Conservation (phyloP, 2,888 invertebrate genomes). For the Xanthia togata region DNA sequence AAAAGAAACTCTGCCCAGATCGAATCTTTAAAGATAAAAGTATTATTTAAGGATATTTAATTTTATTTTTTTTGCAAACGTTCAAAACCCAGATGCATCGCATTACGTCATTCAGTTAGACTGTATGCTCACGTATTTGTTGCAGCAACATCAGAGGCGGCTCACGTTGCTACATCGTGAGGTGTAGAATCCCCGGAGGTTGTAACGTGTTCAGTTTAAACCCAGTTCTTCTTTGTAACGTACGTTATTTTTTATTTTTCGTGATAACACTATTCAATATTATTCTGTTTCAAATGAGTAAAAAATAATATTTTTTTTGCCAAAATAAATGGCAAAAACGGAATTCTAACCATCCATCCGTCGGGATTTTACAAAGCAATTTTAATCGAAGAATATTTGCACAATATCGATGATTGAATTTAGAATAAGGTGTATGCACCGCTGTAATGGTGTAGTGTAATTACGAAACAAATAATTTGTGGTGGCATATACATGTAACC, state of each 20-base stretch:
- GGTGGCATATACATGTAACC: too few relatives aligned
- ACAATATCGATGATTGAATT: too few relatives aligned
- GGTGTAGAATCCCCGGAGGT: slow-evolving; percentile 1
- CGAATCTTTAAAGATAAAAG: neutral
- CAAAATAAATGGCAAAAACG: too few relatives aligned
- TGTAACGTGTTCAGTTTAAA: slow-evolving; percentile 21
- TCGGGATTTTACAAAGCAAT: too few relatives aligned
- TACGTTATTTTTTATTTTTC: slow-evolving; percentile 7
- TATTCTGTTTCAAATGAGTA: neutral
- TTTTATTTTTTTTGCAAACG: neutral
- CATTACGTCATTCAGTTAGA: slow-evolving; percentile 8
- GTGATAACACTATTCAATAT: too few relatives aligned
- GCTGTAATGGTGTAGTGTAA: too few relatives aligned
- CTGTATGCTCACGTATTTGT: slow-evolving; percentile 15
- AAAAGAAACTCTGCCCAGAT: neutral
- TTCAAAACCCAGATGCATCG: neutral
- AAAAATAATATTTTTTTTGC: too few relatives aligned
- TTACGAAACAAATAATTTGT: too few relatives aligned
- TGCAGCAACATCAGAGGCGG: slow-evolving; percentile 15
- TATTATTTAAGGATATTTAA: neutral
- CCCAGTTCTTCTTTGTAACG: neutral
- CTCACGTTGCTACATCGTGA: slow-evolving; percentile 8
- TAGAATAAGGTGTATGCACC: too few relatives aligned
- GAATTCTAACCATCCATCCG: too few relatives aligned
- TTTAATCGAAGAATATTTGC: too few relatives aligned